A percentile compares a stretch with the other conserved stretches of the same genome.
Evolutionary conservation across 2,797 vertebrate genomes (phyloP).

Genomic region (Crenichthys baileyi): DNA sequence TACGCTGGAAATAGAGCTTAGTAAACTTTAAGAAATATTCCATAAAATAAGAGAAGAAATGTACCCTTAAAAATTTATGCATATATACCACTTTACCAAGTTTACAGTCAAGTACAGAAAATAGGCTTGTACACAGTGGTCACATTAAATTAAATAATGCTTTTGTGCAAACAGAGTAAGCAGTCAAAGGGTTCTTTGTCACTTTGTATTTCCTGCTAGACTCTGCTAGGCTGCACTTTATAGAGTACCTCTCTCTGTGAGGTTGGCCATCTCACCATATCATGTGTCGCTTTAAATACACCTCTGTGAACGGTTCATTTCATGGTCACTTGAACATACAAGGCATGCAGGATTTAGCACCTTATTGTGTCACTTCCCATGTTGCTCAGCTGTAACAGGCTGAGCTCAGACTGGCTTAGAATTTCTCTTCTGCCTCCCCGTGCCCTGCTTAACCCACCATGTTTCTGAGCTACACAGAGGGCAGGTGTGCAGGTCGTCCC

Average conservation of each 20-base stretch:
- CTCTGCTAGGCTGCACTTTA: background rate
- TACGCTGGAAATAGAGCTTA: background rate
- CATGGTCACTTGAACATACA: slow-evolving; percentile 68
- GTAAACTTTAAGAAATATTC: background rate
- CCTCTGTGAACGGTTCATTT: slow-evolving; percentile 55
- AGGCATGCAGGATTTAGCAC: slow-evolving; percentile 42
- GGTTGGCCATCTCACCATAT: slow-evolving; percentile 31
- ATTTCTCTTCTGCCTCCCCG: slow-evolving; percentile 58
- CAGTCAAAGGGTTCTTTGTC: background rate
- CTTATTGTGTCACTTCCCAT: slow-evolving; percentile 64
- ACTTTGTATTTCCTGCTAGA: slow-evolving; percentile 19
- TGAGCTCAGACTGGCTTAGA: slow-evolving; percentile 42
- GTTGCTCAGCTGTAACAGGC: slow-evolving; percentile 47
- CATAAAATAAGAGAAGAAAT: background rate
- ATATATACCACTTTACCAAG: no score
- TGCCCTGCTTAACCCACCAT: background rate
- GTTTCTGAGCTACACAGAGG: slow-evolving; percentile 31
- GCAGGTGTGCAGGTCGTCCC: slow-evolving; percentile 47
- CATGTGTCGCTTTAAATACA: slow-evolving; percentile 47
- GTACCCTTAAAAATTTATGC: background rate
- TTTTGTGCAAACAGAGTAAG: slow-evolving; percentile 2
- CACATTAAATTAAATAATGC: background rate
- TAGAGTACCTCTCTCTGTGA: slow-evolving; percentile 1
- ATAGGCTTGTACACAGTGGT: background rate
- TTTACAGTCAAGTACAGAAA: background rate